Base-by-base conservation (phyloP, 2,113 vertebrate genomes). In the Silurus meridionalis region DNA sequence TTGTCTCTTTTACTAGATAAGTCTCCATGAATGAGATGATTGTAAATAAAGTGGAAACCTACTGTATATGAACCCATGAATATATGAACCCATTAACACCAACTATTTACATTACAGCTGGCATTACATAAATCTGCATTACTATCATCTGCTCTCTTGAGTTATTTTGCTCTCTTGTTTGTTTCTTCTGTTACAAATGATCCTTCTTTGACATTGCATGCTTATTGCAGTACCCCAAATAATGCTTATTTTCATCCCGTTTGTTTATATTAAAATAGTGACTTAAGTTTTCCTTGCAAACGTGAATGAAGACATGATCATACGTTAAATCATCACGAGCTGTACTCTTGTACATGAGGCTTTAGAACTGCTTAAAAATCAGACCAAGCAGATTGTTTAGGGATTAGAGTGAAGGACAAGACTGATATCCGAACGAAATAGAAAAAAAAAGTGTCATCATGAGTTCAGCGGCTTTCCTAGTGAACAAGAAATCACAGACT, bases 401-500 rank as follows among this genome's bases (percentile, higher is more conserved):
- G 93, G 93, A 95, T 95, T 95, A 95, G 89, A 87, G 83, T 57
- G 52, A 84, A 83, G 91, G 92, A 92, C 25, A 93, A 91, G 88
- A 23, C 85, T 90, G 91, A 92, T 89, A 87, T 89, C 69, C 74
- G 86, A 87, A 88, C 89, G 86, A 93, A 92, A 93, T 91, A 92
- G 91, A 85, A 79, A 64, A 69, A 37, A 67, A 69, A 85, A 10
- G 67, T 46, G 21, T 60, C 50, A n/a, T 72, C 46, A 46, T 1
- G 0, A 87, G 90, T 82, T 91, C 87, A 90, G 60, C 64, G 75
- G 86, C 83, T 91, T 90, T 91, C 86, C 11, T 84, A 88, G 89
- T 82, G 66, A 90, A 89, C 87, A 89, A 91, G 86, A 87, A 89
- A 87, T 52, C 66, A 66, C 81, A 63, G 66, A 88, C 37, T 87